These are phyloP conservation scores for Lithophane semibrunnea DNA, from an alignment of 2,888 invertebrate genomes.

Conservation along the genomic window DNA sequence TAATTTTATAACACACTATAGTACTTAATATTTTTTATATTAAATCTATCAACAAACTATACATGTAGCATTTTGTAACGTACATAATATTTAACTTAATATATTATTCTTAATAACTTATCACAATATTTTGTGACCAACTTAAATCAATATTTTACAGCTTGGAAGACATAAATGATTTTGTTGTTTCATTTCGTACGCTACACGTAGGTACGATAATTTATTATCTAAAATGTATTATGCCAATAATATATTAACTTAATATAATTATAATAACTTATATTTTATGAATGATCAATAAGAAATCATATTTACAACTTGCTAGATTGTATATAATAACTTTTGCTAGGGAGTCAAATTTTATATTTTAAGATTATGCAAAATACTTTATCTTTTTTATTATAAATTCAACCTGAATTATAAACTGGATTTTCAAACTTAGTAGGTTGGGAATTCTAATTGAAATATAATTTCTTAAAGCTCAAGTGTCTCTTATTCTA, in stretches of 20 bases:
- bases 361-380: background rate
- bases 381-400: background rate
- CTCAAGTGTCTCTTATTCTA: constrained; percentile 36
- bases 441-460: background rate
- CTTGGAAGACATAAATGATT: constrained; percentile 84
- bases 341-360: background rate
- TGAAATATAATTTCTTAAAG: constrained; percentile 63
- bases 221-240: constrained; percentile 68
- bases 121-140: constrained; percentile 69
- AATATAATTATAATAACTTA: constrained; percentile 50
- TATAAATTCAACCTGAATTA: background rate
- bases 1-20: constrained; percentile 38
- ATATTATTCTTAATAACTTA: constrained; percentile 57
- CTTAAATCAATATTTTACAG: constrained; percentile 73
- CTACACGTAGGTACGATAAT: constrained; percentile 17
- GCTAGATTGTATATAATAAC: background rate
- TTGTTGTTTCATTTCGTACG: constrained; percentile 74
- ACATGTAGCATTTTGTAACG: constrained; percentile 53
- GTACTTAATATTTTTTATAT: constrained; percentile 29
- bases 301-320: constrained; percentile 60
- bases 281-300: constrained; percentile 47
- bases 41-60: constrained; percentile 56
- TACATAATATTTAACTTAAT: constrained; percentile 52
- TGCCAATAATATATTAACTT: constrained; percentile 69
- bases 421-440: constrained; percentile 1